A percentile compares a stretch with the other conserved stretches of the same genome.
phyloP scores from a whole-genome alignment of 1,140 invertebrate species.

The Antheraea pernyi region DNA sequence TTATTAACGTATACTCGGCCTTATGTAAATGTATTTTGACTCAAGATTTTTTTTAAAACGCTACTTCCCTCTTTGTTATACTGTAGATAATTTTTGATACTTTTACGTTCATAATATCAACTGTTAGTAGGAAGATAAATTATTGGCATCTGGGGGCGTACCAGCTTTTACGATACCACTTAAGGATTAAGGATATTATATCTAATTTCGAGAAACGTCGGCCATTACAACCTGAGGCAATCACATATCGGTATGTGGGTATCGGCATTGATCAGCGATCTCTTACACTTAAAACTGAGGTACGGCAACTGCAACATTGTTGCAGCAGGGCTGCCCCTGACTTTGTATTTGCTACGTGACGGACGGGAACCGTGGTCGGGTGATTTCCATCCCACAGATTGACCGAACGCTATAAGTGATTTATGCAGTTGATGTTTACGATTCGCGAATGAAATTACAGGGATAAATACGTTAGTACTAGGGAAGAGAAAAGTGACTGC shows the following conservation, averaged over 20 bases:
- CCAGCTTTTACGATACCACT: neutral
- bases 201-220: slow-evolving; percentile 1
- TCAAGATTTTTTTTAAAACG: too few relatives aligned
- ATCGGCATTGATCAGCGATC: slow-evolving; percentile 41
- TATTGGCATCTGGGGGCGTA: neutral
- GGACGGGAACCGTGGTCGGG: neutral
- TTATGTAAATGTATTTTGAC: too few relatives aligned
- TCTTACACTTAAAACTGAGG: slow-evolving; percentile 45
- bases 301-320: slow-evolving; percentile 28
- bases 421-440: neutral
- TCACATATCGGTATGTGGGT: slow-evolving; percentile 39
- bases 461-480: too few relatives aligned
- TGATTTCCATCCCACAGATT: neutral
- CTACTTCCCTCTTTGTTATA: too few relatives aligned
- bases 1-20: too few relatives aligned
- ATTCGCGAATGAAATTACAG: neutral
- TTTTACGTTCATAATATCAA: too few relatives aligned
- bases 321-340: slow-evolving; percentile 15
- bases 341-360: slow-evolving; percentile 11
- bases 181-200: neutral
- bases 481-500: too few relatives aligned
- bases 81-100: too few relatives aligned
- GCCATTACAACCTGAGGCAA: slow-evolving; percentile 25
- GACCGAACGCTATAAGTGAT: neutral
- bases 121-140: too few relatives aligned